Base-by-base conservation (phyloP, 2,113 vertebrate genomes). In the Vimba vimba region DNA sequence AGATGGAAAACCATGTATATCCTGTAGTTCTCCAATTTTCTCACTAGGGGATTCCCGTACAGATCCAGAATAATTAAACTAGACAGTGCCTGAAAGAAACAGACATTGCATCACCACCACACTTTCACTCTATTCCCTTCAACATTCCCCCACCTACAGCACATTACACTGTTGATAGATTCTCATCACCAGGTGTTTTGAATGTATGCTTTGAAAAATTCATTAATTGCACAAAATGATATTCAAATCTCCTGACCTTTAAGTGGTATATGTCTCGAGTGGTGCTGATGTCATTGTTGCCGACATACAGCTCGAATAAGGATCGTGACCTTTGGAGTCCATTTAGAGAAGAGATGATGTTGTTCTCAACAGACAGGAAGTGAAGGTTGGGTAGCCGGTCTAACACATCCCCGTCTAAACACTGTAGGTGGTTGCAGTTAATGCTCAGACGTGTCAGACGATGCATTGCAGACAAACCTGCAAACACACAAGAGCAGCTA, bases 61-160 rank as follows among this genome's bases (percentile, higher is more conserved):
- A 96, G 88, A 88, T 97, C 94, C 88, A 98, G 90, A 91, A 98
- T 96, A 45, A 97, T 91, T 89, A 98, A 93, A 86, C 94, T 96
- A 82, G 88, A 91, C 89, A 97, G 91, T 85, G 87, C 91, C 96
- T 97, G 76, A 78, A 64, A 90, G 59, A 89, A 27, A 82, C 59
- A 64, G 17, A 36, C 1, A 19, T 21, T 3, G 73, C 4, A 83
- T 66, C 23, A 66, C 21, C 30, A 43, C 13, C 15, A 47, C 19
- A 79, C 23, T 59, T 43, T 19, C 2, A 45, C 6, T 64, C 8
- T 19, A 81, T 79, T 62, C 4, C 30, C 39, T 64, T 60, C 15
- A 27, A 50, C 8, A 66, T 81, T 81, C 36, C 13, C 6, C 19
- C 52, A 57, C 0, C 15, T 79, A 45, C 64, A 74, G 45, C 52